A percentile compares a stretch with the other conserved stretches of the same genome.
Evolutionary conservation across 2,797 vertebrate species (phyloP).

Genomic region (Halcyon smyrnensis): DNA sequence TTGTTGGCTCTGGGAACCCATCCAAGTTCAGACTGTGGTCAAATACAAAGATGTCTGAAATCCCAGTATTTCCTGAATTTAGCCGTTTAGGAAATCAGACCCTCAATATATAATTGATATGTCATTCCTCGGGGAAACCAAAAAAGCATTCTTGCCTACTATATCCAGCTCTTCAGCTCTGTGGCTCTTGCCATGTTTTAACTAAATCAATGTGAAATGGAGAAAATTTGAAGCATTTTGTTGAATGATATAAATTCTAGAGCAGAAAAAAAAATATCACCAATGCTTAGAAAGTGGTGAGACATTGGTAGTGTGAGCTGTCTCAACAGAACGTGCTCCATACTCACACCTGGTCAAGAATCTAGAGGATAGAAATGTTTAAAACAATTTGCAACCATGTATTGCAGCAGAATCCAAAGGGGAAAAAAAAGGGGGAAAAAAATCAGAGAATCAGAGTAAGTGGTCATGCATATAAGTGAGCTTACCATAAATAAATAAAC

Average conservation of each 20-base stretch:
- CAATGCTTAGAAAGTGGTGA: background rate
- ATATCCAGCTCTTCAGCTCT: background rate
- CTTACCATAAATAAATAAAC: background rate
- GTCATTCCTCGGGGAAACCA: background rate
- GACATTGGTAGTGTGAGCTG: background rate
- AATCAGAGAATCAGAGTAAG: background rate
- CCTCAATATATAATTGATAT: background rate
- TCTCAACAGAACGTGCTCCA: background rate
- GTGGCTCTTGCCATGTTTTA: background rate
- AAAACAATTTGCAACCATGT: background rate
- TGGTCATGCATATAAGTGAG: background rate
- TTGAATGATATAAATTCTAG: background rate
- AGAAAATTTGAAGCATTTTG: background rate
- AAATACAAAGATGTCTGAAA: background rate
- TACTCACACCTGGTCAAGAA: background rate
- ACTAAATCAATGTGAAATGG: background rate
- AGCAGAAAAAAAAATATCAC: background rate
- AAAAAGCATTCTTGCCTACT: background rate
- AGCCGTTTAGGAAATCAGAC: slow-evolving; percentile 12
- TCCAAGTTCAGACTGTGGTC: background rate
- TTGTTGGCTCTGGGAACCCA: background rate
- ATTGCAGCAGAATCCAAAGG: background rate
- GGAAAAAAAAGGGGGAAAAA: background rate
- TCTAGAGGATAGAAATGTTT: background rate
- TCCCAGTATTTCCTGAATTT: slow-evolving; percentile 24